These are phyloP conservation scores for Odontamblyopus rebecca DNA, from an alignment of 2,797 vertebrate genomes.

Conservation along the genomic window DNA sequence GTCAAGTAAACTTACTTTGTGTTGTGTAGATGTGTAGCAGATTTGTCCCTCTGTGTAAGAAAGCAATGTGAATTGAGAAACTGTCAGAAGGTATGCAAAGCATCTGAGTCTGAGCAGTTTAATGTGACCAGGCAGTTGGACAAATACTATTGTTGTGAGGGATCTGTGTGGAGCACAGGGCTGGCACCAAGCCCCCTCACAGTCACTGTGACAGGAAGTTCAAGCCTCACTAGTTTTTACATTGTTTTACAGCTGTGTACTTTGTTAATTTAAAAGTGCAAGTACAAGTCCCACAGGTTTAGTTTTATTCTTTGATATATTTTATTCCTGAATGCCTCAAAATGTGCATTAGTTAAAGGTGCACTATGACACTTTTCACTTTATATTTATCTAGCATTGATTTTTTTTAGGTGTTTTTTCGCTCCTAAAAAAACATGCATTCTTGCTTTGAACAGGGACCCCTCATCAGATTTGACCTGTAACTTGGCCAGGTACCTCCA, in stretches of 20 bases:
- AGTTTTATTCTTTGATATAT: no score
- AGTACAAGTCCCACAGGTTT: no score
- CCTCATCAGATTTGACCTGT: no score
- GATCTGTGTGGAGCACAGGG: slow-evolving; percentile 13
- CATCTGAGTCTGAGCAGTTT: background rate
- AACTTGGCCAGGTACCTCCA: no score
- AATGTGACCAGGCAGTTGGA: slow-evolving; percentile 5
- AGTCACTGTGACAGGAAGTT: slow-evolving; percentile 13
- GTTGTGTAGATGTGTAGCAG: background rate
- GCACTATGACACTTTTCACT: no score
- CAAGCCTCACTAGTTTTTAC: slow-evolving; percentile 32
- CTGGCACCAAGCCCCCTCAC: slow-evolving; percentile 17
- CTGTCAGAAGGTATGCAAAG: slow-evolving; percentile 2
- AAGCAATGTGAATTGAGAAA: background rate
- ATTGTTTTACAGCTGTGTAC: background rate
- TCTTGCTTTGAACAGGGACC: no score
- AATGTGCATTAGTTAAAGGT: background rate
- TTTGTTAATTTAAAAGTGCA: background rate
- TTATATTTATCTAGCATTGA: no score
- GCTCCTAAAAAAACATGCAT: no score
- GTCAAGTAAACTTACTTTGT: background rate
- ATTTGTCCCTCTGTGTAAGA: background rate
- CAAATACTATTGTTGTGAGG: slow-evolving; percentile 37
- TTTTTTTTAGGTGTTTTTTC: no score
- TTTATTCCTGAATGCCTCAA: background rate